Conservation (phyloP, 2,888 invertebrate species). For the Patella caerulea region DNA sequence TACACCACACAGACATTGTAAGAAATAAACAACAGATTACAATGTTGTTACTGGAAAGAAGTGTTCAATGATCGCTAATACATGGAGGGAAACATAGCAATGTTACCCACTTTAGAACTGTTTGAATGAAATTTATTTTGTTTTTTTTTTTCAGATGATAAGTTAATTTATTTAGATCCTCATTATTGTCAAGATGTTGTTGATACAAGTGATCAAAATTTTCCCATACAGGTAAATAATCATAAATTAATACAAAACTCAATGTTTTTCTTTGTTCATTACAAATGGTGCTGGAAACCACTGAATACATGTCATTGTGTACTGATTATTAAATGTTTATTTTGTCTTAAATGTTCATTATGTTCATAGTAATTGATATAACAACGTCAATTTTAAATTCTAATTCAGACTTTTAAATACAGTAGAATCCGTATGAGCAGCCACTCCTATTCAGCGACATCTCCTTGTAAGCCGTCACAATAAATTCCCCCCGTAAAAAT, state of each 20-base stretch:
- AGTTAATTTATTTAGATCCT: slow-evolving; percentile 92
- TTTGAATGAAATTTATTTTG: too few species aligned
- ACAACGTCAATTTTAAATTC: background rate
- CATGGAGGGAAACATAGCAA: background rate
- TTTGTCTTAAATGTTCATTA: background rate
- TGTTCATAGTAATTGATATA: too few species aligned
- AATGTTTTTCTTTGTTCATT: background rate
- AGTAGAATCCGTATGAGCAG: too few species aligned
- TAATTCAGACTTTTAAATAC: background rate
- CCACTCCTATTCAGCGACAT: too few species aligned
- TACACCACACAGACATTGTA: too few species aligned
- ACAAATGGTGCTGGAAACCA: too few species aligned
- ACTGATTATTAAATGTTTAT: background rate
- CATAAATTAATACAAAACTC: background rate
- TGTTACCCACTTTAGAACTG: background rate
- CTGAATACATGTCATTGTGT: background rate
- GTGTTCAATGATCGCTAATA: background rate
- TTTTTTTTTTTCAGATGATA: slow-evolving; percentile 78
- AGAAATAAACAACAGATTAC: too few species aligned
- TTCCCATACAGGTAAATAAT: slow-evolving; percentile 74
- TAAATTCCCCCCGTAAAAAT: too few species aligned
- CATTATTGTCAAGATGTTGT: slow-evolving; percentile 94
- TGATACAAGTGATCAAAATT: slow-evolving; percentile 85
- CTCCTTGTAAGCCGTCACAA: too few species aligned
- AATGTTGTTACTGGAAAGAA: too few species aligned